Evolutionary conservation across 2,113 vertebrate species (phyloP).

Genomic region (Oreotrochilus melanogaster): DNA sequence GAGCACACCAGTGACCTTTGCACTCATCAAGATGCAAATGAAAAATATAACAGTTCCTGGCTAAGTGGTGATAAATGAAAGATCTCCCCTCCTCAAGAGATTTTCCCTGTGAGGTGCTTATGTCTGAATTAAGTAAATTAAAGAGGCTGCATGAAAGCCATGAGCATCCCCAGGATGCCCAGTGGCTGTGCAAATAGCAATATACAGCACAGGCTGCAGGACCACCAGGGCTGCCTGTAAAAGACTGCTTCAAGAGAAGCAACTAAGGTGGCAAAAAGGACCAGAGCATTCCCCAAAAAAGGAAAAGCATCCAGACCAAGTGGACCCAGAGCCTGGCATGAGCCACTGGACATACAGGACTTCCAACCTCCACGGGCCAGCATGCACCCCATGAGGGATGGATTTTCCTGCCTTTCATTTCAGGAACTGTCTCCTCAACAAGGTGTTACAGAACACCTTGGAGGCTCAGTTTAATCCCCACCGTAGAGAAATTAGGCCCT

Average conservation of each 20-base stretch:
- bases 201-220: constrained; percentile 41
- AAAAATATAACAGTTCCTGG: constrained; percentile 9
- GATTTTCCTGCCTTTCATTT: neutral
- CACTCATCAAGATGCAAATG: neutral
- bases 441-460: neutral
- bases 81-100: constrained; percentile 27
- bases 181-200: constrained; percentile 12
- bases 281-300: neutral
- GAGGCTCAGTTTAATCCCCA: neutral
- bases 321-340: rapidly evolving
- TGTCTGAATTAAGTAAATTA: constrained; percentile 75
- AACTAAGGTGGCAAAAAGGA: neutral
- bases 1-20: neutral
- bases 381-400: rapidly evolving
- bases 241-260: neutral
- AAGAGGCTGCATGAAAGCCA: constrained; percentile 27
- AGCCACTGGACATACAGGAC: rapidly evolving
- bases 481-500: neutral
- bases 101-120: constrained; percentile 28
- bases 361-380: neutral
- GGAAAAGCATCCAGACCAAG: neutral
- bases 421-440: neutral
- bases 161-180: constrained; percentile 40
- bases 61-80: constrained; percentile 67
- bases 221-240: neutral